Percentiles rank a stretch among this genome's conserved stretches.
Evolutionary conservation across 2,113 vertebrate genomes (phyloP).

Genomic region (Labeo catla): DNA sequence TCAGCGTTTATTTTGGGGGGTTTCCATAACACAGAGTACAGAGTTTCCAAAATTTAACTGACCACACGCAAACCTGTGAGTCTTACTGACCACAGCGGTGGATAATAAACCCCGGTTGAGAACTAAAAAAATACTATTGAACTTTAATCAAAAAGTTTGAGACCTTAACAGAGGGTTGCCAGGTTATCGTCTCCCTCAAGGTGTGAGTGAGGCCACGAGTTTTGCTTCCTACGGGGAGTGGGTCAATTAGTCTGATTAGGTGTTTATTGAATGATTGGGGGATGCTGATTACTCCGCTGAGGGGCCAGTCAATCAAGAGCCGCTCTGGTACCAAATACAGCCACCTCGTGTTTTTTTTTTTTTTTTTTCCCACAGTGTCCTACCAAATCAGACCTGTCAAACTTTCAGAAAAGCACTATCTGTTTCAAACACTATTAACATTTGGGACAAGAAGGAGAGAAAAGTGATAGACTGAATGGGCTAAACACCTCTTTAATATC

Average conservation of each 20-base stretch:
- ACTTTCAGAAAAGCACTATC: constrained; percentile 75
- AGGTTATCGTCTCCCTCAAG: constrained; percentile 28
- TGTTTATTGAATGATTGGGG: constrained; percentile 76
- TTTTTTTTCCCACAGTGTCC: neutral
- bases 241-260: constrained; percentile 74
- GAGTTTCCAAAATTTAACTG: constrained; percentile 22
- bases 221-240: constrained; percentile 33
- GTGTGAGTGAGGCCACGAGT: constrained; percentile 34
- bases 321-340: constrained; percentile 44
- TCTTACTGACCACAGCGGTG: neutral
- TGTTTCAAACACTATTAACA: constrained; percentile 79
- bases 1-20: constrained; percentile 19
- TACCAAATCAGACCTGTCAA: constrained; percentile 67
- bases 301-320: constrained; percentile 69
- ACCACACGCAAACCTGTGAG: constrained; percentile 18
- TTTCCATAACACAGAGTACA: constrained; percentile 25
- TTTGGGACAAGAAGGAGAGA: constrained; percentile 59
- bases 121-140: neutral
- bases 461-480: constrained; percentile 23
- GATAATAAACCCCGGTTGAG: neutral
- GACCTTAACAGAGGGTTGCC: neutral
- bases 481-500: neutral
- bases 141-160: neutral
- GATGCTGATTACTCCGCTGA: constrained; percentile 59
- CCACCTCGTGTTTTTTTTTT: constrained; percentile 8